phyloP scores from a whole-genome alignment of 2,888 invertebrate genomes.

The Protodeltote pygarga region DNA sequence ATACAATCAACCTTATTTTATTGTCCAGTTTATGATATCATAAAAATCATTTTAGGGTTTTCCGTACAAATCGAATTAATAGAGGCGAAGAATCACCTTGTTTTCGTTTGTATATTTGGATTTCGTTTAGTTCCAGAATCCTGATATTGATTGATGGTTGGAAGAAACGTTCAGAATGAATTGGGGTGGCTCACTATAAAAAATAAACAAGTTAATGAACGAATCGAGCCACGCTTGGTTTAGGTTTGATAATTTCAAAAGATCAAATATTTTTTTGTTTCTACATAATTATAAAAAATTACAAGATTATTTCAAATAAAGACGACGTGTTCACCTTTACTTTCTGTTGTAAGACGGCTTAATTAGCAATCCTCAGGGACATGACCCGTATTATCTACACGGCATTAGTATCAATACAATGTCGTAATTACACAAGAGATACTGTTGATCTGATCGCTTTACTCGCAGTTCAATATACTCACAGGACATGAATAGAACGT shows the following conservation, averaged over 20 bases:
- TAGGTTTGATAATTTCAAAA: too few relatives aligned
- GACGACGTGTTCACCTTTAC: too few relatives aligned
- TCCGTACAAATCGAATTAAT: conserved; percentile 39
- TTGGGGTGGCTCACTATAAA: too few relatives aligned
- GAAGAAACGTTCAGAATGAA: too few relatives aligned
- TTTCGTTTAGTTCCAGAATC: conserved; percentile 5
- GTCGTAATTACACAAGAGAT: neutral
- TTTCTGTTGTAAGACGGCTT: too few relatives aligned
- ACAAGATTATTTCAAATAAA: too few relatives aligned
- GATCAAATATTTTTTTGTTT: too few relatives aligned
- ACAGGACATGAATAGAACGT: neutral
- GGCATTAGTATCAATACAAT: neutral
- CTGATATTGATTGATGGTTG: conserved; percentile 13
- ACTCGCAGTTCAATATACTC: neutral
- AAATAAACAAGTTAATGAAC: too few relatives aligned
- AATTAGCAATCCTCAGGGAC: neutral
- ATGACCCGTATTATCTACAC: neutral
- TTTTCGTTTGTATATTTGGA: conserved; percentile 28
- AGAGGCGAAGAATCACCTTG: conserved; percentile 28
- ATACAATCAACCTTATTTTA: conserved; percentile 48
- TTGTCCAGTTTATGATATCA: conserved; percentile 49
- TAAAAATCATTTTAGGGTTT: conserved; percentile 53
- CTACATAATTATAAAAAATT: too few relatives aligned
- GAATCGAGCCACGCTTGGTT: too few relatives aligned
- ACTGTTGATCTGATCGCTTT: neutral